Conservation (phyloP, 1,140 invertebrate species). For the Ooceraea biroi region DNA sequence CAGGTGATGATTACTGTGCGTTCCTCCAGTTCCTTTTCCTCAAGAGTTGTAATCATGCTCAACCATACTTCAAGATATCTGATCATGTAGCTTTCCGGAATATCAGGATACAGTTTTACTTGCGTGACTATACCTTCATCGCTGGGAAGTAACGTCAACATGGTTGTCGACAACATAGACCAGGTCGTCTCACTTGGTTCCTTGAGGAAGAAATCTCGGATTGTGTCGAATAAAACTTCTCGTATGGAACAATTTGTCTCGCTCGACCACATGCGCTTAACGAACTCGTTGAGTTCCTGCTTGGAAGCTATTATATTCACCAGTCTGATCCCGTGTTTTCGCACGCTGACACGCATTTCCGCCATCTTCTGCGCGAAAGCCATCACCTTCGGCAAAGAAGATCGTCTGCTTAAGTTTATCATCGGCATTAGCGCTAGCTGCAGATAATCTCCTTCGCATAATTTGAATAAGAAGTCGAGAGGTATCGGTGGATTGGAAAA, state of each 20-base stretch:
- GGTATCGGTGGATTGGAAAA: conserved; percentile 72
- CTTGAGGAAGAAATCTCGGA: conserved; percentile 58
- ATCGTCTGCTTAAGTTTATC: conserved; percentile 49
- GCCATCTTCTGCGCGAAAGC: conserved; percentile 63
- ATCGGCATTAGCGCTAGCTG: conserved; percentile 28
- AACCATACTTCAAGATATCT: conserved; percentile 63
- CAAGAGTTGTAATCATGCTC: conserved; percentile 41
- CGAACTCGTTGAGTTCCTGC: conserved; percentile 55
- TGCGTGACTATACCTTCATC: conserved; percentile 36
- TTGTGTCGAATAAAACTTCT: conserved; percentile 63
- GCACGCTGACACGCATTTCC: conserved; percentile 67
- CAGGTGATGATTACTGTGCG: fast-evolving
- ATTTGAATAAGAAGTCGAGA: conserved; percentile 54
- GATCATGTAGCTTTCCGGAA: conserved; percentile 71
- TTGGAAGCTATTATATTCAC: conserved; percentile 62
- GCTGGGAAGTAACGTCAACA: conserved; percentile 53
- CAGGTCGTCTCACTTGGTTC: conserved; percentile 65
- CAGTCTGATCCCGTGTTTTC: conserved; percentile 78
- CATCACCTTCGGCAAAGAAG: conserved; percentile 38
- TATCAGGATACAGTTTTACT: neutral
- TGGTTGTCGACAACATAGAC: conserved; percentile 63
- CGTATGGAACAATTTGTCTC: conserved; percentile 76
- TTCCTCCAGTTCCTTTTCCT: neutral
- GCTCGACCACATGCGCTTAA: conserved; percentile 57
- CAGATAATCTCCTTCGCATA: conserved; percentile 74